A percentile compares a stretch with the other conserved stretches of the same genome.
These are phyloP conservation scores for Poliocrania exsul DNA, from an alignment of 2,797 vertebrate genomes.

Conservation along the genomic window DNA sequence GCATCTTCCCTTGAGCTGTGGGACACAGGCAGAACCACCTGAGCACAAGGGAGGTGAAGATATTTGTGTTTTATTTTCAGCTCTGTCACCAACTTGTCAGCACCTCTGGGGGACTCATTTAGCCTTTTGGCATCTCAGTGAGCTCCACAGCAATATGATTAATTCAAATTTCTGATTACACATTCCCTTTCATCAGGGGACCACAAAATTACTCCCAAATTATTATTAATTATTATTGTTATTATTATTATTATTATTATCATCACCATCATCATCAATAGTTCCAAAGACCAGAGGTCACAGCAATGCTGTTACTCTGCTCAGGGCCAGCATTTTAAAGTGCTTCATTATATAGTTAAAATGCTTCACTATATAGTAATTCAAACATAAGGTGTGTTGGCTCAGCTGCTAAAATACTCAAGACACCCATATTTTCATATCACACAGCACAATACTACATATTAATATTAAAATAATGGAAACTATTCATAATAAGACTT, in stretches of 20 bases:
- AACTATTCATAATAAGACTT: not conserved
- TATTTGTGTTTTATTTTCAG: not conserved
- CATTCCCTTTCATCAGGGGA: not conserved
- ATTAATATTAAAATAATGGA: not conserved
- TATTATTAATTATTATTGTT: not conserved
- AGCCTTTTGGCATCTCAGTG: conserved; percentile 15
- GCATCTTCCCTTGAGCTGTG: not conserved
- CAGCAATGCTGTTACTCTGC: not conserved
- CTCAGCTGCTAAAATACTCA: not conserved
- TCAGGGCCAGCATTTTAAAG: not conserved
- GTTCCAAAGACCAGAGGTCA: not conserved
- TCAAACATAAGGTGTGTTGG: not conserved
- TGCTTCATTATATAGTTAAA: not conserved
- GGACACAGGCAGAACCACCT: not conserved
- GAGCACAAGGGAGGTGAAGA: not conserved
- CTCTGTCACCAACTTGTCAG: not conserved
- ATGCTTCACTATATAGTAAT: not conserved
- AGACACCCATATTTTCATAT: not conserved
- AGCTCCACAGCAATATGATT: not conserved
- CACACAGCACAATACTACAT: not conserved
- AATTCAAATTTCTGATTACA: conserved; percentile 28
- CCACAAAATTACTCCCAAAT: not conserved
- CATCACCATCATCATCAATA: not conserved
- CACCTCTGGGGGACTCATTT: not conserved
- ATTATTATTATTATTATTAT: not conserved